Evolutionary conservation across 2,888 invertebrate genomes (phyloP), one percentile per base, ranked within the genome.

Genomic region (Cephus pulcher): DNA sequence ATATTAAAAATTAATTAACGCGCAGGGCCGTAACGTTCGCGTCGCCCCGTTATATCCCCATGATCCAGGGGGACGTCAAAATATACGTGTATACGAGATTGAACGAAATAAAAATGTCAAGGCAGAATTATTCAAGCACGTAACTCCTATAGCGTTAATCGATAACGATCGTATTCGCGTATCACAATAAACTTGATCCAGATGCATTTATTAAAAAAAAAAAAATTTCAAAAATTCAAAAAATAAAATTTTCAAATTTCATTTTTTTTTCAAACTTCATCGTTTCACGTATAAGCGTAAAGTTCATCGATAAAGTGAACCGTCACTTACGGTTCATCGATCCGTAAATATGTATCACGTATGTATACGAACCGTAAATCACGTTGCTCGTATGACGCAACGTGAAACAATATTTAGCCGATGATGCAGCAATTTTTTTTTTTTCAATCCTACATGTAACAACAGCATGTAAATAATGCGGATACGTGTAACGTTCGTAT

Each of bases 141-240:
- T 35, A 34, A 56, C 33, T 75, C 74, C n/a, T 23, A 35, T 37
- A 68, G 15, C 56, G 56, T 9, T 56, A 56, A 78, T 69, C 78
- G 78, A 78, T 78, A 78, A 71, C 56, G 30, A 78, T 78, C 75
- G 2, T 30, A 56, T 30, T 78, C 70, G 75, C 23, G 23, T 70
- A 69, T 75, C 30, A n/a, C 12, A 30, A 37, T n/a, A 78, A 75
- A 78, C 75, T 78, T 78, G 78, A 78, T 78, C 75, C 71, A 78
- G 75, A 78, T 78, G 69, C 75, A 78, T 75, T 78, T 30, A 33
- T 33, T 33, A 33, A 33, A 33, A 33, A 23, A 23, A 23, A 15
- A 23, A 56, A 15, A 23, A 30, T 30, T 2, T 30, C 6, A 1
- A 23, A 9, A 11, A 71, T 3, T 12, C 32, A 1, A 11, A 15